Evolutionary conservation across 2,797 vertebrate genomes (phyloP), one percentile per base, ranked within the genome.

Genomic region (Lutjanus argentimaculatus): DNA sequence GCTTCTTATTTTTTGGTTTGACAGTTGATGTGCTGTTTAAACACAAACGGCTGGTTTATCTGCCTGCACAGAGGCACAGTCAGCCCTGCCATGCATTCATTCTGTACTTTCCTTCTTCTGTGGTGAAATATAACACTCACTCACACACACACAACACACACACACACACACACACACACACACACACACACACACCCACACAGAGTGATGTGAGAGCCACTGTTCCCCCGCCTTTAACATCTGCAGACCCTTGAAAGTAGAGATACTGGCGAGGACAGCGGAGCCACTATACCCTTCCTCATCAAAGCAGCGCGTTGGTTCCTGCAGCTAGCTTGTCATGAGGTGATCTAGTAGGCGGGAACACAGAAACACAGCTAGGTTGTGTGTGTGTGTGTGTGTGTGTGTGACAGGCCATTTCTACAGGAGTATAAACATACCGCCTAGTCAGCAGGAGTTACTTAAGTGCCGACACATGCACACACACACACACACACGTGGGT

Each of bases 371-470:
- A 67, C 83, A 77, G 85, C 73, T 58, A 81, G 77, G 77, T 74
- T 90, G 78, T 75, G 71, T 73, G 58, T 80, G 84, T 67, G 53
- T 78, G 72, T 73, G 77, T 62, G 53, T 76, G 67, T 73, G 75
- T 79, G 88, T 84, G 71, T 81, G 89, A 92, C 91, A 89, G 83
- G 80, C 77, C 11, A 7, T 80, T 89, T 92, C 88, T 75, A 76
- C 76, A 84, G 79, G 51, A 85, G 68, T 72, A 83, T 90, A 92
- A 92, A 94, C 88, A 91, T 61, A 89, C 88, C 77, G 71, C 90
- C 91, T 89, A 87, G 90, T 86, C 90, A 91, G 91, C 91, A 74
- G 84, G 91, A 90, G 88, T 77, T 73, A 71, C 84, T 86, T 77
- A 85, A 86, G 74, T 77, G 79, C 77, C 2, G 19, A 71, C 22